These are phyloP conservation scores for Heterotilapia buettikoferi DNA, from an alignment of 2,113 vertebrate species.

Conservation along the genomic window DNA sequence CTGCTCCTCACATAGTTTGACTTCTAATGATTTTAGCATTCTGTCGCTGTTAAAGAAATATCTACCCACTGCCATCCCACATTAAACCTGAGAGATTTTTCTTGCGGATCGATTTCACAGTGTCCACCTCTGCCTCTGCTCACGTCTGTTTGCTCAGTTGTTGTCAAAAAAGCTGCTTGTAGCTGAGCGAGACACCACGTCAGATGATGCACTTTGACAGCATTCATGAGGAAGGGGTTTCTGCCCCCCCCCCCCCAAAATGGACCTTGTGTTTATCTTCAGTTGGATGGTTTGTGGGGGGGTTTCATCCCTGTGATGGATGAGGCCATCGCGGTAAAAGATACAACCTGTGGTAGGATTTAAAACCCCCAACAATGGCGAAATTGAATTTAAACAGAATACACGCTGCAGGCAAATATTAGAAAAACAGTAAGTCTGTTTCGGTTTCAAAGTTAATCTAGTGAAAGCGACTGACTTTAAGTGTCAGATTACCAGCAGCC, in stretches of 20 bases:
- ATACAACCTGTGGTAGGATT: not conserved
- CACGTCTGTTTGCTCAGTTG: constrained; percentile 15
- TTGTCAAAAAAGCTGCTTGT: not conserved
- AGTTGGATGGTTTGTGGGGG: not conserved
- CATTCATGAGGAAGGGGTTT: not conserved
- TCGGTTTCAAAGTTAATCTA: constrained; percentile 49
- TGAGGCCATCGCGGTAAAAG: not conserved
- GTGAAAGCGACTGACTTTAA: constrained; percentile 25
- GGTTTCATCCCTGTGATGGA: not conserved
- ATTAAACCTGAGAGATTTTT: constrained; percentile 15
- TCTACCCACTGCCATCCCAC: constrained; percentile 29
- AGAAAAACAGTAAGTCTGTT: constrained; percentile 43
- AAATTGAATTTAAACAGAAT: constrained; percentile 48
- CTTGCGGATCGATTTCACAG: constrained; percentile 29
- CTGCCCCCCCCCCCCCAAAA: not conserved
- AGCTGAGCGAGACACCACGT: constrained; percentile 15
- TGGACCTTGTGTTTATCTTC: not conserved
- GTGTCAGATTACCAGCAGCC: constrained; percentile 33
- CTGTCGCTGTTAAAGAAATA: constrained; percentile 26
- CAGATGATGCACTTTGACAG: not conserved
- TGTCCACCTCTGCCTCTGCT: constrained; percentile 3
- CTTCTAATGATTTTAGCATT: not conserved
- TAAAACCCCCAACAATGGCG: constrained; percentile 1
- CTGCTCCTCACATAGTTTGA: not conserved
- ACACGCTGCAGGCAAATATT: constrained; percentile 34